Percentiles rank a stretch among this genome's conserved stretches.
Conservation (phyloP, 2,888 invertebrate genomes). For the Aricia artaxerxes region DNA sequence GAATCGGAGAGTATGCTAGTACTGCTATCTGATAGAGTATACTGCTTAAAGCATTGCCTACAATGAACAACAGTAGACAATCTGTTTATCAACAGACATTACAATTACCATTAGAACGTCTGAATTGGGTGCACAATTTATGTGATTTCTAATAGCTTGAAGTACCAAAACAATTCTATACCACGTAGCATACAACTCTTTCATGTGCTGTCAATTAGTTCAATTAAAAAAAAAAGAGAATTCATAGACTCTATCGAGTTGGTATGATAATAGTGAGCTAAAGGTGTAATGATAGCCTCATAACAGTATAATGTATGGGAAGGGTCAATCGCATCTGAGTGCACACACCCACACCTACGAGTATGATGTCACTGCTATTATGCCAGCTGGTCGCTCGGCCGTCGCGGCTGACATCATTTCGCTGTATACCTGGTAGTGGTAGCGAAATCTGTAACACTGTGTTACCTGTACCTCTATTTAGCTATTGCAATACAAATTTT, state of each 20-base stretch:
- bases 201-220: no score
- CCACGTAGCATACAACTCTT: no score
- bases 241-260: background rate
- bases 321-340: background rate
- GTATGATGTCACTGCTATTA: slow-evolving; percentile 10
- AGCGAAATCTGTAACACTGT: background rate
- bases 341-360: background rate
- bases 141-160: no score
- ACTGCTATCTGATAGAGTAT: no score
- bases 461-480: background rate
- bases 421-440: background rate
- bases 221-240: no score
- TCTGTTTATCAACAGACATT: no score
- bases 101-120: no score
- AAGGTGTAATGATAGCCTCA: slow-evolving; percentile 2
- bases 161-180: no score
- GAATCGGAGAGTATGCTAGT: no score
- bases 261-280: background rate
- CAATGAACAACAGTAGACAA: no score
- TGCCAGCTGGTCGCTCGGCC: background rate
- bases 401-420: background rate
- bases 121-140: no score
- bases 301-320: slow-evolving; percentile 8
- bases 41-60: no score
- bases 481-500: background rate